phyloP scores from a whole-genome alignment of 2,113 vertebrate genomes.

The Istiophorus platypterus region DNA sequence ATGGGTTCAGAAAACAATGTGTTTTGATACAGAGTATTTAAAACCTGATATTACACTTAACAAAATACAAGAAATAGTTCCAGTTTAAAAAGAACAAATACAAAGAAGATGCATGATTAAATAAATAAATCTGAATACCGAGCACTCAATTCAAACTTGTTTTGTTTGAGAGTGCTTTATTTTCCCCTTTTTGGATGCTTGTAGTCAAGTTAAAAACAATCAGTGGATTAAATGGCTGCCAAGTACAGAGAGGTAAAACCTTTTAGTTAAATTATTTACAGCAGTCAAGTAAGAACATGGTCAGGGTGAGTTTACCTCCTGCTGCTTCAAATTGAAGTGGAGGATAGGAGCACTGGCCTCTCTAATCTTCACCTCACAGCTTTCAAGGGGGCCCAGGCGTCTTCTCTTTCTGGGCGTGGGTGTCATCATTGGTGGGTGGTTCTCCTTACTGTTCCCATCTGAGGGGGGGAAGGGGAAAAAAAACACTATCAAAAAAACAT shows the following conservation, averaged over 20 bases:
- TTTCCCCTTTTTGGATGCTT: constrained; percentile 10
- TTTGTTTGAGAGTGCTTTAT: neutral
- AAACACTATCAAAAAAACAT: constrained; percentile 9
- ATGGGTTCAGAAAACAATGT: neutral
- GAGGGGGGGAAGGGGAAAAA: neutral
- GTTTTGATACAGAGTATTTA: neutral
- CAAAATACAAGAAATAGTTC: neutral
- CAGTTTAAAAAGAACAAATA: neutral
- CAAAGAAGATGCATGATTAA: neutral
- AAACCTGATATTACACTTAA: neutral
- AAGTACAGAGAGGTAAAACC: constrained; percentile 34
- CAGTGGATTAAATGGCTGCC: constrained; percentile 4
- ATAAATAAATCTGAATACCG: constrained; percentile 4
- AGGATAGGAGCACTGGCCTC: constrained; percentile 50
- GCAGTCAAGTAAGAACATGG: constrained; percentile 32
- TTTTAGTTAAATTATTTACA: constrained; percentile 62
- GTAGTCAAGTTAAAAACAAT: constrained; percentile 48
- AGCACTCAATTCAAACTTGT: constrained; percentile 7
- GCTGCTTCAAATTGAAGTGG: constrained; percentile 37
- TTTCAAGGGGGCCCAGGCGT: constrained; percentile 47
- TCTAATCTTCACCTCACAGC: constrained; percentile 73
- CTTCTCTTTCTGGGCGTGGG: constrained; percentile 76
- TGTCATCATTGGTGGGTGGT: constrained; percentile 53
- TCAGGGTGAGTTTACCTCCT: constrained; percentile 67
- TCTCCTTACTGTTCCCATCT: constrained; percentile 79